Conservation (phyloP, 1,140 invertebrate species). For the Oncopeltus fasciatus region DNA sequence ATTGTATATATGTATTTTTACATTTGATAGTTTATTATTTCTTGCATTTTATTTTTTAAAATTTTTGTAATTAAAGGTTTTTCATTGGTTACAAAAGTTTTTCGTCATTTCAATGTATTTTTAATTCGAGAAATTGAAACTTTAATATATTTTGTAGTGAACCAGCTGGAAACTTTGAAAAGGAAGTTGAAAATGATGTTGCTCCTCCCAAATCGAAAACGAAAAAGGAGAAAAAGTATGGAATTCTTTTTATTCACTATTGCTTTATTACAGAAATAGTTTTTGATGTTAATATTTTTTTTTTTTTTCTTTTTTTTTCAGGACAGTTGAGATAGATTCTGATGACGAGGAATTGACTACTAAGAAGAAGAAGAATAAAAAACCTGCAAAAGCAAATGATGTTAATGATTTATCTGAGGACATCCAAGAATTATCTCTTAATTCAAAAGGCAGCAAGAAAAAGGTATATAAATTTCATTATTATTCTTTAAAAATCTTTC, state of each 20-base stretch:
- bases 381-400: slow-evolving; percentile 26
- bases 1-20: too few relatives aligned
- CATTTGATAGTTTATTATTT: too few relatives aligned
- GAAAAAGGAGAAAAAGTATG: slow-evolving; percentile 19
- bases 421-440: slow-evolving; percentile 27
- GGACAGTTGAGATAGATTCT: slow-evolving; percentile 27
- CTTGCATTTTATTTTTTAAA: too few relatives aligned
- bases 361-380: slow-evolving; percentile 31
- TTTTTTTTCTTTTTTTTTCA: not conserved
- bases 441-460: slow-evolving; percentile 26
- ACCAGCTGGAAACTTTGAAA: slow-evolving; percentile 2
- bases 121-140: too few relatives aligned
- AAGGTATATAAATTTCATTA: slow-evolving; percentile 28
- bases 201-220: slow-evolving; percentile 13
- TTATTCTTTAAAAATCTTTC: slow-evolving; percentile 1
- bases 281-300: not conserved
- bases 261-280: not conserved
- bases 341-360: slow-evolving; percentile 34
- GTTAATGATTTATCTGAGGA: slow-evolving; percentile 28
- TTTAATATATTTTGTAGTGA: slow-evolving; percentile 20
- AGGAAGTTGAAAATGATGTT: slow-evolving; percentile 11
- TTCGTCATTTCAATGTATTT: slow-evolving; percentile 9
- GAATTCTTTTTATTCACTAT: not conserved
- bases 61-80: not conserved
- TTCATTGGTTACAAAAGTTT: not conserved